These are phyloP conservation scores for Aphidoletes aphidimyza DNA, from an alignment of 2,888 invertebrate genomes.

Conservation along the genomic window DNA sequence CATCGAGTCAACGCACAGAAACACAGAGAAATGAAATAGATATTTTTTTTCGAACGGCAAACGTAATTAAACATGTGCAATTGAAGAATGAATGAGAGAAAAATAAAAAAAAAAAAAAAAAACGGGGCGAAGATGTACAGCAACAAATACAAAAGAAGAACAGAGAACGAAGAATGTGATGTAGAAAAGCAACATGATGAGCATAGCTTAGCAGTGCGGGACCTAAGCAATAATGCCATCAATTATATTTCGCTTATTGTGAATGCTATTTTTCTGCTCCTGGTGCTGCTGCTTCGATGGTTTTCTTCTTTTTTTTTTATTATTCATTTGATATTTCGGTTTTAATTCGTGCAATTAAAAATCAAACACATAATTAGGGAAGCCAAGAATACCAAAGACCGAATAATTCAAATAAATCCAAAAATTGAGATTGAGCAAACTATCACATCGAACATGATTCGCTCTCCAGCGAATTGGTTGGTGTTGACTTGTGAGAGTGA, in stretches of 20 bases:
- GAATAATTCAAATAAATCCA: too few relatives aligned
- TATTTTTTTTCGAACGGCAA: constrained; percentile 21
- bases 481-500: not conserved
- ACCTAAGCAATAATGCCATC: too few relatives aligned
- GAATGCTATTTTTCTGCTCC: not conserved
- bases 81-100: not conserved
- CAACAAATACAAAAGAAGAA: too few relatives aligned
- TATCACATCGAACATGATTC: not conserved
- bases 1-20: too few relatives aligned
- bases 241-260: too few relatives aligned
- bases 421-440: not conserved
- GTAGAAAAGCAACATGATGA: too few relatives aligned
- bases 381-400: not conserved
- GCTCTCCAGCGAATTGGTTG: not conserved
- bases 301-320: not conserved
- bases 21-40: not conserved
- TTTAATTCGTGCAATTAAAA: not conserved
- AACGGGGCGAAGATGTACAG: too few relatives aligned
- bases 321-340: not conserved
- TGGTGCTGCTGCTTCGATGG: not conserved
- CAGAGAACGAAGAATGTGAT: too few relatives aligned
- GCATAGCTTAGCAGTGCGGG: too few relatives aligned
- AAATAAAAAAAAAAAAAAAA: too few relatives aligned
- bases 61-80: constrained; percentile 27
- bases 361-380: not conserved